Percentiles rank a stretch among this genome's conserved stretches.
These are phyloP conservation scores for Coluber constrictor DNA, from an alignment of 2,797 vertebrate species.

Conservation along the genomic window DNA sequence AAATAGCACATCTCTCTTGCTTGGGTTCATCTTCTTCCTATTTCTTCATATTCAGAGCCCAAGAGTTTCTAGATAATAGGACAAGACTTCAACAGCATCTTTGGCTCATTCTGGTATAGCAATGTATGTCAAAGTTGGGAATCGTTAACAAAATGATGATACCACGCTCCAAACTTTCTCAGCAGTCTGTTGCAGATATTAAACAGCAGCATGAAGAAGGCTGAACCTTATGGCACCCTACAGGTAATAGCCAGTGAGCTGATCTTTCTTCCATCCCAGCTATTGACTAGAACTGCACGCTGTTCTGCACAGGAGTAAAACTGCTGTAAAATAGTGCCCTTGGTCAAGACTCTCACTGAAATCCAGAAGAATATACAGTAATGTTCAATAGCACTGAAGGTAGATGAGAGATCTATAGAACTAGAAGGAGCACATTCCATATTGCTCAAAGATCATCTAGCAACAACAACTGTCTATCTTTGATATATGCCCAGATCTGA, in stretches of 20 bases:
- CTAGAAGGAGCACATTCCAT: background rate
- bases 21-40: background rate
- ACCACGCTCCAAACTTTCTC: background rate
- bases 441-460: background rate
- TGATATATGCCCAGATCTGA: background rate
- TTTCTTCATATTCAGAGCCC: background rate
- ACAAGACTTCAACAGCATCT: background rate
- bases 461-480: background rate
- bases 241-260: background rate
- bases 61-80: background rate
- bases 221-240: background rate
- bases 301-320: background rate
- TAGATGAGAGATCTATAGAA: background rate
- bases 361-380: background rate
- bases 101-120: background rate
- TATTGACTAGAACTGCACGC: background rate
- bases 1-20: background rate
- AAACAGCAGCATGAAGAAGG: background rate
- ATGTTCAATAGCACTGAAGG: background rate
- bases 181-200: background rate
- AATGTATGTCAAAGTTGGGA: background rate
- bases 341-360: background rate
- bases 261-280: background rate
- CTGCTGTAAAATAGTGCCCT: background rate
- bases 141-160: background rate